Evolutionary conservation across 2,113 vertebrate genomes (phyloP).

Genomic region (Pogona vitticeps): DNA sequence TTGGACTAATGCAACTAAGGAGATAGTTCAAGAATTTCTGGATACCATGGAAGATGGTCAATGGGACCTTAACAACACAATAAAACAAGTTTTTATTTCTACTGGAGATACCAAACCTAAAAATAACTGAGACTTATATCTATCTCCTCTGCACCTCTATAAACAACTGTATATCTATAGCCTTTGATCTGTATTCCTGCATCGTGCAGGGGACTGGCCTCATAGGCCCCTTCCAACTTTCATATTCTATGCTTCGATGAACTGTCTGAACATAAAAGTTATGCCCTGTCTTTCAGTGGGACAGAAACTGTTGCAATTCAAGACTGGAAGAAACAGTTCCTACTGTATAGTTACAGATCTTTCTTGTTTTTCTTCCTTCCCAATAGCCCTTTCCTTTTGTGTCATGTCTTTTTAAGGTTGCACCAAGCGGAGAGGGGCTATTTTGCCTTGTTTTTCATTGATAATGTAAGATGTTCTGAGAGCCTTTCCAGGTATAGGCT

Average conservation of each 20-base stretch:
- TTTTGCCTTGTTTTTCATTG: neutral
- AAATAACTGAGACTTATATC: neutral
- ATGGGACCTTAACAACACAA: neutral
- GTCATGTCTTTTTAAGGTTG: neutral
- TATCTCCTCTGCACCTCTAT: neutral
- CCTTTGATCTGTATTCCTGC: no score
- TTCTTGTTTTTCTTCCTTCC: slow-evolving; percentile 18
- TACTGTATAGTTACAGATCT: slow-evolving; percentile 14
- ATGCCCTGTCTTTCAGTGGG: slow-evolving; percentile 18
- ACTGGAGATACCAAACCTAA: neutral
- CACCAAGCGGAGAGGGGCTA: no score
- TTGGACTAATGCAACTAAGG: neutral
- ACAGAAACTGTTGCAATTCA: slow-evolving; percentile 55
- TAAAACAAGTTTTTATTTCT: neutral
- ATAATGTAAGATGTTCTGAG: neutral
- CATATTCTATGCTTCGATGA: no score
- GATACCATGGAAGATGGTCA: neutral
- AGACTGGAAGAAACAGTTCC: slow-evolving; percentile 42
- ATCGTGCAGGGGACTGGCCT: no score
- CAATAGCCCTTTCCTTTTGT: neutral
- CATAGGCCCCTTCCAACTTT: no score
- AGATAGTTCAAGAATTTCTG: neutral
- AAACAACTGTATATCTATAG: no score
- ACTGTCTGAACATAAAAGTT: slow-evolving; percentile 34
- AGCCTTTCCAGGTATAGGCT: neutral